Evolutionary conservation across 2,113 vertebrate genomes (phyloP), one percentile per base, ranked within the genome.

Genomic region (Gallinago paraguaiae): DNA sequence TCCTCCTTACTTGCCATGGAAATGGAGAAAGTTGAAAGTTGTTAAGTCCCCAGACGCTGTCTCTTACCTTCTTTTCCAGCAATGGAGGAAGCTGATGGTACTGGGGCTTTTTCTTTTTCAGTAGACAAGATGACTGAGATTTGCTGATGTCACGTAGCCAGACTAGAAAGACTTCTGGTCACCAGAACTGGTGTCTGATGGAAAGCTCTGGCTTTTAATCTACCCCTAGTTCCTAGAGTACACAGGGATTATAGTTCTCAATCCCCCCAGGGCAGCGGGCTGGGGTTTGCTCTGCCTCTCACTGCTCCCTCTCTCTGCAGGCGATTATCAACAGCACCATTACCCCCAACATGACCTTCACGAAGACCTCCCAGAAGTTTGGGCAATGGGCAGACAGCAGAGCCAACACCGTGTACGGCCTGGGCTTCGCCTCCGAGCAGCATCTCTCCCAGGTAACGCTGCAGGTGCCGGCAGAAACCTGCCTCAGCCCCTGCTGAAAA

Each of bases 361-460:
- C 99, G 3, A 99, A 99, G 96, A 99, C 99, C 0, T 99, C 99
- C 3, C 99, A 99, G 98, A 99, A 99, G 90, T 99, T 99, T 2
- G 99, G 99, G 19, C 99, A 99, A n/a, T 99, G 99, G 99, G 99
- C 99, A 0, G 99, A 99, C 98, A 99, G 99, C 95, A 93, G 99
- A 7, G 99, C 99, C 86, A 99, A 99, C 98, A 99, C 99, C 0
- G 99, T 99, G 3, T 99, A 99, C 0, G 99, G 99, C 33, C 95
- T 99, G 68, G 99, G 99, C 41, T 99, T 99, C 39, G 99, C 99
- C 31, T 99, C 99, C 0, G 99, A 99, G 93, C 99, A 99, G 39
- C 99, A 99, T 79, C 98, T 99, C 86, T 98, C 98, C 41, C 99
- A 99, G 99, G 99, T 99, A 95, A 96, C 0, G 8, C 37, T 37